Evolutionary conservation across 2,888 invertebrate genomes (phyloP).

Genomic region (Apoderus coryli): DNA sequence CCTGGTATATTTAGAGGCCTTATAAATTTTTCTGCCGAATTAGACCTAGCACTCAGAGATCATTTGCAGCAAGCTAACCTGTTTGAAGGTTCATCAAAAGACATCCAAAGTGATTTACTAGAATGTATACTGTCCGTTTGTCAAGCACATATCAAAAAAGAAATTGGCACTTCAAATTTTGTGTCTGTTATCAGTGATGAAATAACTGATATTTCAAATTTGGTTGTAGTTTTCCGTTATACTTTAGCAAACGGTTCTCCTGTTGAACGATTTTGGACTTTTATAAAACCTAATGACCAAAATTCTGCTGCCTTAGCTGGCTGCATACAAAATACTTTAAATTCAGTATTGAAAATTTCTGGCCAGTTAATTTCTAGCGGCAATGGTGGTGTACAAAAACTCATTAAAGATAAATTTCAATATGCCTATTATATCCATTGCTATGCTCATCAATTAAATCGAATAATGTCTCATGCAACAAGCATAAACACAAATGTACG

Average conservation of each 20-base stretch:
- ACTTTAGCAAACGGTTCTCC: conserved; percentile 13
- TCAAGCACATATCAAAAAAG: conserved; percentile 14
- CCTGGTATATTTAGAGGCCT: conserved; percentile 12
- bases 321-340: conserved; percentile 8
- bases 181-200: conserved; percentile 23
- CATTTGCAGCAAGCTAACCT: conserved; percentile 12
- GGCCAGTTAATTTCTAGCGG: conserved; percentile 11
- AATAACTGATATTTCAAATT: conserved; percentile 20
- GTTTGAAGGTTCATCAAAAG: conserved; percentile 13
- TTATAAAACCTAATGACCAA: conserved; percentile 16
- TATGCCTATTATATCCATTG: conserved; percentile 2
- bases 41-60: conserved; percentile 11
- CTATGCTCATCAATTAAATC: conserved; percentile 10
- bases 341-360: conserved; percentile 5
- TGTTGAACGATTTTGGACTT: conserved; percentile 20
- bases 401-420: conserved; percentile 2
- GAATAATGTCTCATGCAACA: conserved; percentile 7
- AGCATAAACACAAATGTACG: conserved; percentile 8
- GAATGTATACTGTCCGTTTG: conserved; percentile 12
- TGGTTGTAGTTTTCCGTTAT: conserved; percentile 22
- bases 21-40: conserved; percentile 11
- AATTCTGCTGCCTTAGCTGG: conserved; percentile 9
- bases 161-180: conserved; percentile 12
- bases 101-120: conserved; percentile 13
- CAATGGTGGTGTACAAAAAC: conserved; percentile 10